Base-by-base conservation (phyloP, 2,113 vertebrate genomes). In the Cinclus mexicanus region DNA sequence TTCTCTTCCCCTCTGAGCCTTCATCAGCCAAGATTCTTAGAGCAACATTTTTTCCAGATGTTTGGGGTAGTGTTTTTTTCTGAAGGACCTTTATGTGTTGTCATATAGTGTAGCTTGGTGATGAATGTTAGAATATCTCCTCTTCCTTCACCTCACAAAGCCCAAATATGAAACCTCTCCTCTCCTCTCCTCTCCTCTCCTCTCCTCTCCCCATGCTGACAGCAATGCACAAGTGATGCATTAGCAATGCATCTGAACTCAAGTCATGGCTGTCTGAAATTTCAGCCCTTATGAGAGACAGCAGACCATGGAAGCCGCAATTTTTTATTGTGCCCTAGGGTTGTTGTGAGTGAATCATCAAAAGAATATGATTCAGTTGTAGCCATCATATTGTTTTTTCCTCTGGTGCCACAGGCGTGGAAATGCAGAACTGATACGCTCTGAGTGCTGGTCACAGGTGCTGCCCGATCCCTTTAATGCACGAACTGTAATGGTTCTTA, bases 301-400 rank as follows among this genome's bases (percentile, higher is more conserved):
- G 39, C 82, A 90, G 78, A 90, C 79, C 12, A 0, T 90, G 68
- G 92, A 87, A 94, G 68, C 68, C 71, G 81, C 79, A 29, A 49
- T 72, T 91, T 87, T 94, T 95, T 93, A 91, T 89, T 95, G 70
- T 80, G 75, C 92, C 88, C 93, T 93, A 44, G 52, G 93, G 93
- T 87, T 80, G 84, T 87, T 93, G 90, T 10, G 17, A 94, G 75
- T 87, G 82, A 94, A 93, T 95, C 95, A 93, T 95, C 85, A 88
- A 59, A 93, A 94, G 23, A 59, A 55, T 83, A 76, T 89, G 89
- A 92, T 89, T 95, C 94, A 76, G 41, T 82, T 92, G 94, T 79
- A 93, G 75, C 69, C 57, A 46, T 93, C 84, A 82, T 2, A 1
- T 84, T 75, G 76, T 87, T 92, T 97, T 83, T 76, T 83, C 49